Base-by-base conservation (phyloP, 2,888 invertebrate species). In the Adelphocoris suturalis region DNA sequence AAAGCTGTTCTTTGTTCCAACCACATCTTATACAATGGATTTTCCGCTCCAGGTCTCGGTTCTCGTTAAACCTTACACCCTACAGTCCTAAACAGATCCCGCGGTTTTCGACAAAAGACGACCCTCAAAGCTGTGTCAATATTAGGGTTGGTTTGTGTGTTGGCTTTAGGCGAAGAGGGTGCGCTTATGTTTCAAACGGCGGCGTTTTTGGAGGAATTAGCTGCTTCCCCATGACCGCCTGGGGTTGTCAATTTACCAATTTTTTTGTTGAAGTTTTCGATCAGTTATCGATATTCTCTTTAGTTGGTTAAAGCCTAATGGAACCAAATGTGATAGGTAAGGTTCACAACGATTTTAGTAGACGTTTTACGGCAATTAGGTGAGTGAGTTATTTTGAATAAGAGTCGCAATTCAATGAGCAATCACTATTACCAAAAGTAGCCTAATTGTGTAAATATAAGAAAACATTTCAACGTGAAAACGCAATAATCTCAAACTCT, bases 161-260 rank as follows among this genome's bases (percentile, higher is more conserved):
- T 52, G 52, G 52, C 82, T 82, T 82, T 52, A 16, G 68, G 23
- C 68, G 3, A 23, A 23, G 82, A 82, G 82, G 82, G 82, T 82
- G 82, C 82, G 82, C 82, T 82, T 82, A 82, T 52, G 82, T 82
- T 82, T 82, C 82, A 82, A 82, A 82, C 82, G 82, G 82, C 82
- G 82, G 82, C 52, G 82, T 82, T 82, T 80, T 82, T 82, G 82
- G 48, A 82, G 52, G 82, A 82, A 82, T 82, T 82, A 82, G 82
- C 82, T 27, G 16, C 52, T 52, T 82, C 19, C 52, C 23, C 19
- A 1, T 16, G 82, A 82, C 82, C 82, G 82, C 82, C 48, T 52
- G 27, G 81, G 48, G 14, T 52, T 46, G 80, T 46, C 11, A 55
- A 82, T 19, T 82, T 52, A 82, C 82, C 82, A 52, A 52, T 52